Conservation (phyloP, 2,888 invertebrate genomes). For the Tachina grossa region DNA sequence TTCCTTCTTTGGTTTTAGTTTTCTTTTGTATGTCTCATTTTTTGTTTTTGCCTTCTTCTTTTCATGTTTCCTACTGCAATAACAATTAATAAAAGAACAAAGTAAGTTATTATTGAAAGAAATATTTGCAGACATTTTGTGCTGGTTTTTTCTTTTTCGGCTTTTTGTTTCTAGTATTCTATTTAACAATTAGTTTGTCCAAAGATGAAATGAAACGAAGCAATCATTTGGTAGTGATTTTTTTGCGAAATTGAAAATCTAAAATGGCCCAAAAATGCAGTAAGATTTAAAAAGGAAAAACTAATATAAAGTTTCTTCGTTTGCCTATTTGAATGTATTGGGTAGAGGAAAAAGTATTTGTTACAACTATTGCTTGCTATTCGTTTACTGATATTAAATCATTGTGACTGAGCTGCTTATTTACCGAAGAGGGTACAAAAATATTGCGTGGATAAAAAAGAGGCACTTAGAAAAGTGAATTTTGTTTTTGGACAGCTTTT, state of each 20-base stretch:
- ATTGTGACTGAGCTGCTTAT: no score
- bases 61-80: neutral
- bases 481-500: no score
- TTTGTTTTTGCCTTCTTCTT: neutral
- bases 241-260: slow-evolving; percentile 28
- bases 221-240: slow-evolving; percentile 10
- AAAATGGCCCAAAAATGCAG: slow-evolving; percentile 52
- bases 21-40: slow-evolving; percentile 22
- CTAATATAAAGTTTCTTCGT: neutral
- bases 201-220: slow-evolving; percentile 38
- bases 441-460: no score
- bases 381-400: neutral
- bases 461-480: no score
- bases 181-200: slow-evolving; percentile 41
- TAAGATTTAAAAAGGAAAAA: slow-evolving; percentile 36
- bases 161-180: neutral
- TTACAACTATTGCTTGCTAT: neutral
- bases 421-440: no score
- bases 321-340: slow-evolving; percentile 16
- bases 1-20: slow-evolving; percentile 51
- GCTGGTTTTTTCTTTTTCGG: neutral
- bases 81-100: slow-evolving; percentile 3
- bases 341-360: slow-evolving; percentile 19
- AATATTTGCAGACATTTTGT: slow-evolving; percentile 38
- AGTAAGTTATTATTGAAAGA: slow-evolving; percentile 26